phyloP scores from a whole-genome alignment of 1,140 invertebrate genomes.

The Diprion similis region DNA sequence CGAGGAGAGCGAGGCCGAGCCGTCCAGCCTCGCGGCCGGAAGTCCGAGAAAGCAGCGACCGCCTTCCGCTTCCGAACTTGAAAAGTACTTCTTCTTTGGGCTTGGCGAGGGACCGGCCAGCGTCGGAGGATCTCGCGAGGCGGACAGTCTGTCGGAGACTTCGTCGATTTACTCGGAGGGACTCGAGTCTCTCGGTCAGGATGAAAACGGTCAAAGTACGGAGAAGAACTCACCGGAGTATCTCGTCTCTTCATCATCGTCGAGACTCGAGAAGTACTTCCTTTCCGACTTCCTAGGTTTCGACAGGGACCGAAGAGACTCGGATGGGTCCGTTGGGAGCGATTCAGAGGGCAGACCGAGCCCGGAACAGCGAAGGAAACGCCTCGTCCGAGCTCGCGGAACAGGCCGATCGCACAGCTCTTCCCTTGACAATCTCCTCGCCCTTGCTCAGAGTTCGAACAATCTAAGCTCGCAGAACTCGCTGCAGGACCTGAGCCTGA shows the following conservation, averaged over 20 bases:
- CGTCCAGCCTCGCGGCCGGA: conserved; percentile 53
- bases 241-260: conserved; percentile 69
- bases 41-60: conserved; percentile 66
- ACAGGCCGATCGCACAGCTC: conserved; percentile 81
- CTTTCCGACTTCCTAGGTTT: conserved; percentile 85
- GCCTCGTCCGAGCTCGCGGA: conserved; percentile 78
- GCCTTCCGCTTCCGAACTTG: conserved; percentile 80
- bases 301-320: conserved; percentile 72
- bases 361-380: conserved; percentile 83
- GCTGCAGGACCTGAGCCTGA: conserved; percentile 50
- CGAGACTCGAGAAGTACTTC: conserved; percentile 90
- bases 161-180: conserved; percentile 87
- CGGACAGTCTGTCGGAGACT: conserved; percentile 85
- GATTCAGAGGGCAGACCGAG: conserved; percentile 87
- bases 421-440: conserved; percentile 77
- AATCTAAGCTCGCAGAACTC: conserved; percentile 62
- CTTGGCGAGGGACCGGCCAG: conserved; percentile 68
- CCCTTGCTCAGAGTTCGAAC: conserved; percentile 61
- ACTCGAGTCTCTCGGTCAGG: conserved; percentile 70
- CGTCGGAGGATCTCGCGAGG: conserved; percentile 55
- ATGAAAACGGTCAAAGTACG: conserved; percentile 57
- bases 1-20: conserved; percentile 85
- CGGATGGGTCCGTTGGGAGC: conserved; percentile 82
- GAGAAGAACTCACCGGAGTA: conserved; percentile 69
- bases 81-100: conserved; percentile 91